phyloP scores from a whole-genome alignment of 1,140 invertebrate species.

The Zelostemma sp. region DNA sequence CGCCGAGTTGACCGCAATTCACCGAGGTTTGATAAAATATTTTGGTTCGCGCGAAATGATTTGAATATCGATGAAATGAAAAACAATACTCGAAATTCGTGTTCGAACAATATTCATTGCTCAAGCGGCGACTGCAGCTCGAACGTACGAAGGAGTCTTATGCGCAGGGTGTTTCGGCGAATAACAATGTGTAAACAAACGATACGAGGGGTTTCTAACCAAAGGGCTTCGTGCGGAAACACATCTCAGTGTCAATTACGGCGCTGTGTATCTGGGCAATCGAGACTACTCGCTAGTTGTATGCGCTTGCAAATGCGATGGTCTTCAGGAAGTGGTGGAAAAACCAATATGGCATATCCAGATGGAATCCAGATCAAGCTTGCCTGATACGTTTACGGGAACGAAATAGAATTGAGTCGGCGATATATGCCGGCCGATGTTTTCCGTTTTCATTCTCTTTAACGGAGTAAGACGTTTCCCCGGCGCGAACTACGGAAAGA shows the following conservation, averaged over 20 bases:
- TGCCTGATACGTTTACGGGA: constrained; percentile 2
- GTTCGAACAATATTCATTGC: not conserved
- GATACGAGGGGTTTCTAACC: constrained; percentile 3
- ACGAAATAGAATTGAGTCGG: constrained; percentile 8
- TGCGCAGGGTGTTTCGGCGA: too few relatives aligned
- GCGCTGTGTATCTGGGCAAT: not conserved
- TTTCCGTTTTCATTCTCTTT: constrained; percentile 11
- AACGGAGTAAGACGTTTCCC: constrained; percentile 2
- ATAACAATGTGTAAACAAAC: not conserved
- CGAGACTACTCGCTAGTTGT: not conserved
- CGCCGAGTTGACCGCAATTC: not conserved
- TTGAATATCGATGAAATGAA: too few relatives aligned
- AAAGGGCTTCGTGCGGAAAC: constrained; percentile 1
- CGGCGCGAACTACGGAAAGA: not conserved
- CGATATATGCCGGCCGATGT: not conserved
- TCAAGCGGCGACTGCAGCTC: not conserved
- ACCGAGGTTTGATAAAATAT: too few relatives aligned
- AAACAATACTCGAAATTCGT: too few relatives aligned
- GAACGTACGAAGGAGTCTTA: not conserved
- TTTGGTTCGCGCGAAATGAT: too few relatives aligned
- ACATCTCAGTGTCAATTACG: constrained; percentile 8
- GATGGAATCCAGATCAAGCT: constrained; percentile 16
- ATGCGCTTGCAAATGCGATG: constrained; percentile 9
- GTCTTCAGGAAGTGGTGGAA: not conserved
- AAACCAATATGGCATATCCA: constrained; percentile 18